Percentiles rank a stretch among this genome's conserved stretches.
Evolutionary conservation across 2,797 vertebrate genomes (phyloP).

Genomic region (Coluber constrictor): DNA sequence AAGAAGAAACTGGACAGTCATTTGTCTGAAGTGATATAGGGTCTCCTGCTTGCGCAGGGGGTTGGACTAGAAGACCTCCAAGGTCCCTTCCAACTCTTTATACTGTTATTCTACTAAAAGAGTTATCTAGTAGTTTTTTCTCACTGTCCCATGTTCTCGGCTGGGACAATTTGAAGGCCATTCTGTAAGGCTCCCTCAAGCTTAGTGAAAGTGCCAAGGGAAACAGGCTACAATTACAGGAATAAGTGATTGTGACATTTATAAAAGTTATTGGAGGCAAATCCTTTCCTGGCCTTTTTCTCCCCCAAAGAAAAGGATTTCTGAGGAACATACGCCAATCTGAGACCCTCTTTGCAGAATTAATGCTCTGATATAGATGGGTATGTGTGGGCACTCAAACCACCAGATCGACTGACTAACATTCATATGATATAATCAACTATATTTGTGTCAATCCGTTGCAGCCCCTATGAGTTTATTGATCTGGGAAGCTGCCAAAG

Average conservation of each 20-base stretch:
- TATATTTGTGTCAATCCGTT: not conserved
- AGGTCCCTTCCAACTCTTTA: no score
- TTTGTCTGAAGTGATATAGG: no score
- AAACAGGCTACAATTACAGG: not conserved
- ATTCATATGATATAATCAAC: not conserved
- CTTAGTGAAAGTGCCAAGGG: not conserved
- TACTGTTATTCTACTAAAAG: not conserved
- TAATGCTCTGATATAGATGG: not conserved
- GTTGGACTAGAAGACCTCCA: no score
- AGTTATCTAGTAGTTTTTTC: not conserved
- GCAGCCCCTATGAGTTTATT: not conserved
- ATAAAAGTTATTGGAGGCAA: not conserved
- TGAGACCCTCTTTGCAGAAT: not conserved
- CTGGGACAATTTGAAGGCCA: not conserved
- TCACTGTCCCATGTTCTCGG: not conserved
- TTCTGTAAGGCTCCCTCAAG: not conserved
- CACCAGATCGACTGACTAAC: not conserved
- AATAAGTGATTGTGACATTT: not conserved
- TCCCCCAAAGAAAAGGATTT: not conserved
- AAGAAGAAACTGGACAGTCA: no score
- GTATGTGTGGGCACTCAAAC: not conserved
- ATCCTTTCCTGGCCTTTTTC: not conserved
- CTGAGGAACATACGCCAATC: not conserved
- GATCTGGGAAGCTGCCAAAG: not conserved
- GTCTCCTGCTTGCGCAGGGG: fast-evolving